Evolutionary conservation across 2,888 invertebrate genomes (phyloP).

Genomic region (Leptarthrus brevirostris): DNA sequence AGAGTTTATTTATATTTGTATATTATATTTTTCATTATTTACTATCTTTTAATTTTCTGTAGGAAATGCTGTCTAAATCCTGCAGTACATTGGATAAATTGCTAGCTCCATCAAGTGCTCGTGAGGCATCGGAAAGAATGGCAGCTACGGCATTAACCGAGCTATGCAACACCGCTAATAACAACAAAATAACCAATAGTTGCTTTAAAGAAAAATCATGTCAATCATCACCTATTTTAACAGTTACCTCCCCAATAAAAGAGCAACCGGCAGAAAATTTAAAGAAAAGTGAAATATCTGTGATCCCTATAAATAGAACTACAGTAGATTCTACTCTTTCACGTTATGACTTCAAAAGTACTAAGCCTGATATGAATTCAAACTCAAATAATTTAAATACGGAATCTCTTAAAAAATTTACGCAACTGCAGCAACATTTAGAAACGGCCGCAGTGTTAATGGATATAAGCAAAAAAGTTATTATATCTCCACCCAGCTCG

Average conservation of each 20-base stretch:
- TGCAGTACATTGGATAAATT: constrained; percentile 72
- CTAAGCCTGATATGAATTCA: neutral
- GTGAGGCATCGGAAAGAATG: constrained; percentile 64
- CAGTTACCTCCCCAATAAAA: constrained; percentile 60
- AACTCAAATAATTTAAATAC: constrained; percentile 40
- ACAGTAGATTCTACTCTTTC: neutral
- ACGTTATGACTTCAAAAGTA: constrained; percentile 21
- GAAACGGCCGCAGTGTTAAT: constrained; percentile 67
- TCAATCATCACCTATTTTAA: constrained; percentile 56
- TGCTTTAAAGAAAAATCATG: constrained; percentile 37
- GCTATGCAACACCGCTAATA: constrained; percentile 63
- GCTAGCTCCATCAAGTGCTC: constrained; percentile 68
- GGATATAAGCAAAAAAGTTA: constrained; percentile 67
- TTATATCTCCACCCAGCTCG: constrained; percentile 66
- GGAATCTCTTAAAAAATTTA: constrained; percentile 57
- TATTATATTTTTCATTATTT: constrained; percentile 2
- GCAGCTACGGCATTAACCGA: constrained; percentile 67
- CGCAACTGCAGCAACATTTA: constrained; percentile 64
- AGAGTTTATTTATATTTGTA: neutral
- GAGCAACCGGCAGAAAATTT: constrained; percentile 57
- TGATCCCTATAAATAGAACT: constrained; percentile 55
- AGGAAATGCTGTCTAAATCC: constrained; percentile 71
- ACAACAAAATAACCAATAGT: constrained; percentile 27
- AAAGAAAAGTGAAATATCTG: constrained; percentile 58
- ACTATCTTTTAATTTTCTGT: too few relatives aligned